Evolutionary conservation across 2,888 invertebrate genomes (phyloP).

Genomic region (Pedicia rivosa): DNA sequence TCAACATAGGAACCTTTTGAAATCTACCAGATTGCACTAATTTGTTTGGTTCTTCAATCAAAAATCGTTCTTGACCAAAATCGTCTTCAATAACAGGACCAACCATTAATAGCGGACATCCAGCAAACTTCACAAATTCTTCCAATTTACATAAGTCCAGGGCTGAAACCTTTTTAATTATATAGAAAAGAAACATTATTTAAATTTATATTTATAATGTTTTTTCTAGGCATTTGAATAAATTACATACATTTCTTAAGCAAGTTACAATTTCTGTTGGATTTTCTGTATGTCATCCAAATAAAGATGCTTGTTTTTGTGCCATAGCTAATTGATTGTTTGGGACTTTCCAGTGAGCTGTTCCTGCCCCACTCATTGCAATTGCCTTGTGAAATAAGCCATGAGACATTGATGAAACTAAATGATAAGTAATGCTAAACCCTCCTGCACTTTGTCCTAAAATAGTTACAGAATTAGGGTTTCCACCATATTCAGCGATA

Average conservation of each 20-base stretch:
- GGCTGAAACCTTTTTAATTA: slow-evolving; percentile 1
- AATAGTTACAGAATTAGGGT: slow-evolving; percentile 34
- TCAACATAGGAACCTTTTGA: slow-evolving; percentile 40
- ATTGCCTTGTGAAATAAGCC: slow-evolving; percentile 37
- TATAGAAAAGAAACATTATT: too few relatives aligned
- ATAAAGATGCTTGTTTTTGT: slow-evolving; percentile 37
- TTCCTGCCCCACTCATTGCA: slow-evolving; percentile 34
- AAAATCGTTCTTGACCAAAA: slow-evolving; percentile 40
- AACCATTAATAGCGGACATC: slow-evolving; percentile 27
- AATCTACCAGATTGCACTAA: slow-evolving; percentile 35
- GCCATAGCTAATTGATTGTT: slow-evolving; percentile 16
- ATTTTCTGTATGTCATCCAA: slow-evolving; percentile 39
- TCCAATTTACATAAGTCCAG: background rate
- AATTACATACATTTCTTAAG: slow-evolving; percentile 24
- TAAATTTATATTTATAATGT: too few relatives aligned
- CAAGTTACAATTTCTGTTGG: slow-evolving; percentile 38
- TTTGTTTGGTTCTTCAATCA: slow-evolving; percentile 36
- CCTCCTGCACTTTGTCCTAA: slow-evolving; percentile 30
- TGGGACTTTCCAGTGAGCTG: slow-evolving; percentile 14
- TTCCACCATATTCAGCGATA: slow-evolving; percentile 36
- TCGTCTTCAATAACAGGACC: slow-evolving; percentile 40
- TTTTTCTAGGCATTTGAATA: too few relatives aligned
- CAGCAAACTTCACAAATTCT: background rate
- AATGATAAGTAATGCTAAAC: slow-evolving; percentile 18
- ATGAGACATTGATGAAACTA: slow-evolving; percentile 24